Evolutionary conservation across 2,797 vertebrate genomes (phyloP).

Genomic region (Perodicticus potto): DNA sequence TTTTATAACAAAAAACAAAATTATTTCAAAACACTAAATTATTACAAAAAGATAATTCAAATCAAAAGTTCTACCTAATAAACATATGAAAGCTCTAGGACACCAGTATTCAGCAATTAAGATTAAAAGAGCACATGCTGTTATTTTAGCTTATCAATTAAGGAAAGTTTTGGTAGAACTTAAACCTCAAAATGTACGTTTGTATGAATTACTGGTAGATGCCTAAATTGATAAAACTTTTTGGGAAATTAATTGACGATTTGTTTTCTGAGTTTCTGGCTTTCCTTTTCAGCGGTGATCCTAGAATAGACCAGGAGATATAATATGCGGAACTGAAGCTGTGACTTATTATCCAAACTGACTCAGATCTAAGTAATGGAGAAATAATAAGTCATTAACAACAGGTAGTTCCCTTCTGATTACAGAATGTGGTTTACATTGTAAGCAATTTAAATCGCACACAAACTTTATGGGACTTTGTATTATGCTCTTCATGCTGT

Average conservation of each 20-base stretch:
- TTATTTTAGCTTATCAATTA: neutral
- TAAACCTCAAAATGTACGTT: neutral
- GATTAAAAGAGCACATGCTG: neutral
- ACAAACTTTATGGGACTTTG: no score
- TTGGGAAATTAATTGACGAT: neutral
- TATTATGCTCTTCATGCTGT: neutral
- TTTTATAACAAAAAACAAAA: neutral
- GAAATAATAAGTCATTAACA: neutral
- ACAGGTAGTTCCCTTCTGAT: neutral
- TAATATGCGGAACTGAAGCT: neutral
- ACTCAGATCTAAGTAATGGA: neutral
- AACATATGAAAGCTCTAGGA: neutral
- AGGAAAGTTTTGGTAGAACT: neutral
- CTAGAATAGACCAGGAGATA: neutral
- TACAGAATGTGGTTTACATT: neutral
- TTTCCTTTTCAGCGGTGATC: neutral
- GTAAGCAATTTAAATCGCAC: neutral
- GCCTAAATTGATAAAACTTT: neutral
- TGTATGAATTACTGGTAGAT: neutral
- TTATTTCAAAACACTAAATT: neutral
- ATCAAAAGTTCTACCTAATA: neutral
- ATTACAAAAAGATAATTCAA: neutral
- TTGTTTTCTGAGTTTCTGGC: neutral
- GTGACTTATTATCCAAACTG: neutral
- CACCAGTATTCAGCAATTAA: neutral